phyloP scores from a whole-genome alignment of 2,113 vertebrate species.

The Labrus mixtus region DNA sequence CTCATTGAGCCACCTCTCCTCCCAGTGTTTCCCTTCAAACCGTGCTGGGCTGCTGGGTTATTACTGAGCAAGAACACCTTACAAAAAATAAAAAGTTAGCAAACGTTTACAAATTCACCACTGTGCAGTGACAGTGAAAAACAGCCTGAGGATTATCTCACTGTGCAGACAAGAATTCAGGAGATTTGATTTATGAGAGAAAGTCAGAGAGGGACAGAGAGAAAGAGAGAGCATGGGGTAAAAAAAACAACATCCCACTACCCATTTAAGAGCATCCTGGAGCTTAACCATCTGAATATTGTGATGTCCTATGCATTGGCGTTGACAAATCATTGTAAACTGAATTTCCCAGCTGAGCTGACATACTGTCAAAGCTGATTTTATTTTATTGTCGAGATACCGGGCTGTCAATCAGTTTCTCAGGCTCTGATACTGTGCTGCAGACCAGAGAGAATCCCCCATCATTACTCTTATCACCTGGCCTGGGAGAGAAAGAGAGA shows the following conservation, averaged over 20 bases:
- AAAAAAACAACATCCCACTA: constrained; percentile 42
- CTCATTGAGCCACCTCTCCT: constrained; percentile 72
- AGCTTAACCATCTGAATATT: constrained; percentile 64
- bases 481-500: constrained; percentile 12
- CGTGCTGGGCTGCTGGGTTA: constrained; percentile 58
- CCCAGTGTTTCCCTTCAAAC: constrained; percentile 57
- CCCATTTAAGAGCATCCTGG: constrained; percentile 44
- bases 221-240: background rate
- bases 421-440: constrained; percentile 59
- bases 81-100: constrained; percentile 53
- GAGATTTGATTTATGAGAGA: constrained; percentile 78
- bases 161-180: constrained; percentile 78
- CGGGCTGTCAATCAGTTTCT: constrained; percentile 68
- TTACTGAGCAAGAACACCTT: constrained; percentile 57
- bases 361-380: constrained; percentile 68
- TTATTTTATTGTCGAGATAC: constrained; percentile 71
- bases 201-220: background rate
- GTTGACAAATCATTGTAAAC: constrained; percentile 78
- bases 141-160: constrained; percentile 80
- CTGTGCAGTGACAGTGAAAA: constrained; percentile 70
- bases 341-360: constrained; percentile 69
- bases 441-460: constrained; percentile 66
- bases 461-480: constrained; percentile 74
- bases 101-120: constrained; percentile 75
- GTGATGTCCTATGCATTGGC: constrained; percentile 65